Evolutionary conservation across 2,113 vertebrate genomes (phyloP).

Genomic region (Carlito syrichta): DNA sequence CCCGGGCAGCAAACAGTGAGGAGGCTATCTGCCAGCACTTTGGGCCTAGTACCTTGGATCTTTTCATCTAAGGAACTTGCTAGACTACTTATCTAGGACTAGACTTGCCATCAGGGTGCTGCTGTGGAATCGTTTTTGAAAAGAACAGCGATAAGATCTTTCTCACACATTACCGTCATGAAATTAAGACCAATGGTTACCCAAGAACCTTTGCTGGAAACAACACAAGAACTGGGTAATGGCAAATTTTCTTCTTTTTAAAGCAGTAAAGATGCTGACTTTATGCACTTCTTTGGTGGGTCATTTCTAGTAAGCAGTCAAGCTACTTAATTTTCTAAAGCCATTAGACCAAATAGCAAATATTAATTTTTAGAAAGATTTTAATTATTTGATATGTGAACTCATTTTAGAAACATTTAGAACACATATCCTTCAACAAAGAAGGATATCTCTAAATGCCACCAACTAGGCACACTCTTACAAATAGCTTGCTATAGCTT

Average conservation of each 20-base stretch:
- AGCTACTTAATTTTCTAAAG: background rate
- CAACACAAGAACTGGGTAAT: background rate
- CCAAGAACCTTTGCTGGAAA: background rate
- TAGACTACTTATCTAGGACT: background rate
- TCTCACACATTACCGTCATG: background rate
- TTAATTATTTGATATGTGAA: background rate
- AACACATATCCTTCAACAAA: background rate
- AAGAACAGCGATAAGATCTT: background rate
- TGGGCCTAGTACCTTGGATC: background rate
- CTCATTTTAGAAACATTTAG: background rate
- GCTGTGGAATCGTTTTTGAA: background rate
- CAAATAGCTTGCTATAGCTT: background rate
- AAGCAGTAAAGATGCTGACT: background rate
- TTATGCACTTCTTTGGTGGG: background rate
- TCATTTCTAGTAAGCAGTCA: background rate
- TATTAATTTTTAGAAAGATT: background rate
- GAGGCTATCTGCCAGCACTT: background rate
- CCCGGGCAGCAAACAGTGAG: background rate
- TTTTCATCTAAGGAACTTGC: background rate
- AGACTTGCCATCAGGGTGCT: background rate
- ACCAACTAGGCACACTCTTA: background rate
- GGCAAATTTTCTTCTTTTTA: conserved; percentile 33
- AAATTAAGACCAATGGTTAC: background rate
- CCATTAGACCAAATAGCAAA: background rate
- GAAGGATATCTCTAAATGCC: background rate